Base-by-base conservation (phyloP, 2,888 invertebrate species). In the Idaea dimidiata region DNA sequence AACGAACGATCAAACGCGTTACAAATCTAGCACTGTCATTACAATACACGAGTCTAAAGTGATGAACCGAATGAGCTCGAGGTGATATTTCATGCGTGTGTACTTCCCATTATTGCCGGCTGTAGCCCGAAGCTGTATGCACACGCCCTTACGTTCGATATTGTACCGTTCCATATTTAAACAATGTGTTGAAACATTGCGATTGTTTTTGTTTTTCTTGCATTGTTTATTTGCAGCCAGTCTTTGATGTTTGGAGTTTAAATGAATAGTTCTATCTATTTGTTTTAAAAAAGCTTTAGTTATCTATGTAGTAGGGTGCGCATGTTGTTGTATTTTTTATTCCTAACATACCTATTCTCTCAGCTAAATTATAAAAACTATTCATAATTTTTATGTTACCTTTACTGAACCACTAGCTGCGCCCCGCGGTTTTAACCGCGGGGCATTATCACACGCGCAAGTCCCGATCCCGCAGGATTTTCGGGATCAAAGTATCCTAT, bases 1-100 rank as follows among this genome's bases (percentile, higher is more conserved):
- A 33, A 33, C 33, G 7, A 6, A 33, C 14, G 33, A 33, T 33
- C 33, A 33, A 33, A 33, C 14, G 32, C 32, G 24, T 43, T 43
- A 43, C 43, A 33, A 33, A 33, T 43, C 10, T 43, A 14, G 5
- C 43, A 43, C 43, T 43, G 43, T 43, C 10, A 43, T 43, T 43
- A 10, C 14, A 56, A 56, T 56, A 18, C 56, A 56, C 17, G 24
- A 56, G 56, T 57, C 8, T 43, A 43, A 43, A 54, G n/a, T 10
- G 14, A 24, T 14, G 57, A 65, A 60, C 62, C 65, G 43, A 65
- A 64, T 59, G 62, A 24, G 58, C 58, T 57, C 58, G 58, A 54
- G 56, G 69, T 66, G 66, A 71, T 72, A 72, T 68, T 67, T 72
- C 71, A 72, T 65, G 56, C 61, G 65, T 59, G 63, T 18, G 18